Percentiles rank a stretch among this genome's conserved stretches.
These are phyloP conservation scores for Alaudala cheleensis DNA, from an alignment of 2,113 vertebrate genomes.

Conservation along the genomic window DNA sequence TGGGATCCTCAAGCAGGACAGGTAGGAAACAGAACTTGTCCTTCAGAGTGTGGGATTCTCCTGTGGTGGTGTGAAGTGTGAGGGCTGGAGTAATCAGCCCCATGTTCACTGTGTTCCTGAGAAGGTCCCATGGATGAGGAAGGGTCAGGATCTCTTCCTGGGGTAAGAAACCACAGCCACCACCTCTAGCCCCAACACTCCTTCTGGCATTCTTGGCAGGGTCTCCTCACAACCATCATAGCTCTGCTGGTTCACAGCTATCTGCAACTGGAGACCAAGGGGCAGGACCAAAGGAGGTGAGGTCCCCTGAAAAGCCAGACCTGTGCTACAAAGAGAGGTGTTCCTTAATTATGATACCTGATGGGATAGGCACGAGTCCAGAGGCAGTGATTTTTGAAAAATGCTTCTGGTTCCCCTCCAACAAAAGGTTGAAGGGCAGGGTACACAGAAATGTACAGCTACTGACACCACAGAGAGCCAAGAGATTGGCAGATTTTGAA, in stretches of 20 bases:
- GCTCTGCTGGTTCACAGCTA: not conserved
- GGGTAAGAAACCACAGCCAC: not conserved
- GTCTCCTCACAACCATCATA: not conserved
- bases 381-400: not conserved
- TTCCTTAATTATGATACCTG: not conserved
- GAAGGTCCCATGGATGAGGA: not conserved
- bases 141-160: not conserved
- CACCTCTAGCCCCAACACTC: not conserved
- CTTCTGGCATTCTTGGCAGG: not conserved
- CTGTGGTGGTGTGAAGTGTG: not conserved
- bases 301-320: not conserved
- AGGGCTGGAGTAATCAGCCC: not conserved
- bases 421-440: not conserved
- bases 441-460: not conserved
- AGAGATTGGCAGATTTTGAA: not conserved
- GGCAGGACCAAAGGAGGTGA: not conserved
- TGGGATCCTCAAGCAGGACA: not conserved
- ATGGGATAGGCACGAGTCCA: rapidly evolving
- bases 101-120: not conserved
- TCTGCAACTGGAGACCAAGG: rapidly evolving
- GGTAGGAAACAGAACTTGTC: not conserved
- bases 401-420: not conserved
- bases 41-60: not conserved
- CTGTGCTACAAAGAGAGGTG: not conserved
- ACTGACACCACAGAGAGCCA: not conserved